Evolutionary conservation across 2,888 invertebrate genomes (phyloP).

Genomic region (Eilema sororculum): DNA sequence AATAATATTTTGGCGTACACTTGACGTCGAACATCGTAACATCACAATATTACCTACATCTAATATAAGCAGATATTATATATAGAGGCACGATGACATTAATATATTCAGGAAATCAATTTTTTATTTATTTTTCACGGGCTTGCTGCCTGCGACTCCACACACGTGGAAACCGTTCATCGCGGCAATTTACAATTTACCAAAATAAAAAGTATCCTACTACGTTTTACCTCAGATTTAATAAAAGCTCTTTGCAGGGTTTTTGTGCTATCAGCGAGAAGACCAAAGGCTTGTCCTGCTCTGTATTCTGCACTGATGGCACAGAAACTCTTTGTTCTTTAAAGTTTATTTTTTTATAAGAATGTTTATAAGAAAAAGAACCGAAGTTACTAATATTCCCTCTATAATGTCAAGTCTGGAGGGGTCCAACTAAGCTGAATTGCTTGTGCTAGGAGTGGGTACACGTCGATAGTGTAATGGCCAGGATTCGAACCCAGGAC

Average conservation of each 20-base stretch:
- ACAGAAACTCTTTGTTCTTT: too few species aligned
- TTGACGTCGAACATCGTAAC: not conserved
- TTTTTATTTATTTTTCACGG: not conserved
- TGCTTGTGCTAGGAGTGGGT: too few species aligned
- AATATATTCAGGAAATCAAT: not conserved
- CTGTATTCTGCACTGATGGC: too few species aligned
- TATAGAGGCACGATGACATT: not conserved
- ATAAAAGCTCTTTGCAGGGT: not conserved
- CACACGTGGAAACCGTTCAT: not conserved
- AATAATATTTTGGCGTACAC: not conserved
- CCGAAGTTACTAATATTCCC: too few species aligned
- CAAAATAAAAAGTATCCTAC: not conserved
- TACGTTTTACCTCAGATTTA: not conserved
- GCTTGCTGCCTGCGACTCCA: not conserved
- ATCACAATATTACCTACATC: constrained; percentile 1
- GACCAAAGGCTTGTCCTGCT: too few species aligned
- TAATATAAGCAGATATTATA: not conserved
- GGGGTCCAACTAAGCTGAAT: too few species aligned
- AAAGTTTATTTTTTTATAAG: too few species aligned
- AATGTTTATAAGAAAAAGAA: too few species aligned
- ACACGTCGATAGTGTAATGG: too few species aligned
- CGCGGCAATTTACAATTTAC: not conserved
- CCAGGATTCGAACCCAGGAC: too few species aligned
- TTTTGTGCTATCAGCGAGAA: too few species aligned
- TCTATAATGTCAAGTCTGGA: too few species aligned